Conservation (phyloP, 2,797 vertebrate genomes). For the Manis javanica region DNA sequence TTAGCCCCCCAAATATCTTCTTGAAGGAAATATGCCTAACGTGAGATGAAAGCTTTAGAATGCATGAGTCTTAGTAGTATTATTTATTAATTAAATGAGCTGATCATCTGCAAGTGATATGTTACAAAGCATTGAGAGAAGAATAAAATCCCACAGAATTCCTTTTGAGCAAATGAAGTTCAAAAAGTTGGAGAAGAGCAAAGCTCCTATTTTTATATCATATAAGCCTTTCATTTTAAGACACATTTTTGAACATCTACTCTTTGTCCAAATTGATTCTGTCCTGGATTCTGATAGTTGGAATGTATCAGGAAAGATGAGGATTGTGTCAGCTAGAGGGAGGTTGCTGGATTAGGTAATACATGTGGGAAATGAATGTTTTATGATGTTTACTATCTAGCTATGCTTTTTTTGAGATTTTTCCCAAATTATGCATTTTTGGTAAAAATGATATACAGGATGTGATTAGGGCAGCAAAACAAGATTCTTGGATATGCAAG, state of each 20-base stretch:
- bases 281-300: no score
- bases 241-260: not conserved
- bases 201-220: not conserved
- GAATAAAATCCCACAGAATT: not conserved
- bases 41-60: not conserved
- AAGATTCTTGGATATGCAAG: not conserved
- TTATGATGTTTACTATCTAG: not conserved
- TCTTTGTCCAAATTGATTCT: not conserved
- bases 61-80: not conserved
- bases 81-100: constrained; percentile 12
- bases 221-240: not conserved
- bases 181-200: not conserved
- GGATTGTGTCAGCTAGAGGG: not conserved
- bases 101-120: not conserved
- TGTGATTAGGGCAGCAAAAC: not conserved
- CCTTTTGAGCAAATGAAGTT: not conserved
- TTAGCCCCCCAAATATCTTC: not conserved
- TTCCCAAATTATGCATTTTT: not conserved
- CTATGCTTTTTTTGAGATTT: not conserved
- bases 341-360: not conserved
- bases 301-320: not conserved
- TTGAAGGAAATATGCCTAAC: not conserved
- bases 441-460: not conserved
- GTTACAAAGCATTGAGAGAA: not conserved
- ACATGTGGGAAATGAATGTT: not conserved